phyloP scores from a whole-genome alignment of 2,797 vertebrate species.

The Novumbra hubbsi region DNA sequence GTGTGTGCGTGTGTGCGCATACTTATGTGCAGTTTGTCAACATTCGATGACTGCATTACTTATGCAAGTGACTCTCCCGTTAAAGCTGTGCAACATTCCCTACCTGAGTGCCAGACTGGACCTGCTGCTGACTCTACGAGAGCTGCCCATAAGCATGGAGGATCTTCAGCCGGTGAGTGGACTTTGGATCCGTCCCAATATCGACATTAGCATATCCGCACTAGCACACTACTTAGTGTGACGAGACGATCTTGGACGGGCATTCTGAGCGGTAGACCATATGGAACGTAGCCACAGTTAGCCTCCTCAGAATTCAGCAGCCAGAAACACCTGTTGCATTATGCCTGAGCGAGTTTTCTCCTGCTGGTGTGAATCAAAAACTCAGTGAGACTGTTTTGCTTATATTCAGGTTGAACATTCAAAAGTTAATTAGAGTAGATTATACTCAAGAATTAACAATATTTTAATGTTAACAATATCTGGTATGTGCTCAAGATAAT shows the following conservation, averaged over 20 bases:
- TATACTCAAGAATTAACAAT: neutral
- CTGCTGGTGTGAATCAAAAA: neutral
- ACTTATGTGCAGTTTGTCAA: neutral
- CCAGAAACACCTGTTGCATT: neutral
- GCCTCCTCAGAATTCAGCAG: no score
- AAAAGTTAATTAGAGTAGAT: neutral
- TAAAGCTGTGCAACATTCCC: constrained; percentile 85
- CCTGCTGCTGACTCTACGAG: constrained; percentile 78
- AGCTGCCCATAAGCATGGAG: constrained; percentile 75
- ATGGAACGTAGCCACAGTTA: no score
- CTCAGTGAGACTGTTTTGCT: neutral
- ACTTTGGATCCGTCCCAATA: neutral
- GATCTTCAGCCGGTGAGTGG: constrained; percentile 79
- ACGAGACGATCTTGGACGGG: neutral
- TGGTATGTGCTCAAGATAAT: no score
- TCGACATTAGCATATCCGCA: neutral
- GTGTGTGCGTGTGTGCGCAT: neutral
- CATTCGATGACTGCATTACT: constrained; percentile 8
- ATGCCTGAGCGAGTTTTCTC: no score
- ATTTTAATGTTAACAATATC: neutral
- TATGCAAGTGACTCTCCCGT: constrained; percentile 22
- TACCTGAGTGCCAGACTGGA: constrained; percentile 77
- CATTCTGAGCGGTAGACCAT: no score
- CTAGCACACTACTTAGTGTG: neutral
- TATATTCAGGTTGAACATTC: neutral